Base-by-base conservation (phyloP, 2,113 vertebrate genomes). In the Coptodon rendalli region DNA sequence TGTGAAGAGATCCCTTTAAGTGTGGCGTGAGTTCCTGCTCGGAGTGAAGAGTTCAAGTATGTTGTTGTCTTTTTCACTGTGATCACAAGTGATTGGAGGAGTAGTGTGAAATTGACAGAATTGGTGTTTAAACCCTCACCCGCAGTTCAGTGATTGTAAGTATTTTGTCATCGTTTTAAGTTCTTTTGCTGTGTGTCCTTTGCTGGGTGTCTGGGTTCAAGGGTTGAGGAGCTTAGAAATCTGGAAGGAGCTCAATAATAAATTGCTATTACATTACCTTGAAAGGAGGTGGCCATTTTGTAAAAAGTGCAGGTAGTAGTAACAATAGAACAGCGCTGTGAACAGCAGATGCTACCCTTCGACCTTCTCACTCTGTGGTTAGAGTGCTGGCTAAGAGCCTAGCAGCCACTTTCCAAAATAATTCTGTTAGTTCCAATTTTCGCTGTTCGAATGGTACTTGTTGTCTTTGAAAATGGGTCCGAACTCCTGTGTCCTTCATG, bases 341-440 rank as follows among this genome's bases (percentile, higher is more conserved):
- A 85, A 85, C 83, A 85, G 86, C 59, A 86, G 89, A 88, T 59
- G 52, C 63, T 71, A 45, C 68, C 88, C 54, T 85, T 91, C 57
- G 19, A 85, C 87, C 80, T 90, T 89, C 48, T 86, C 81, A 76
- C 48, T 85, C 56, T 82, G 90, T 81, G 81, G 86, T 73, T 85
- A 53, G 53, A 86, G 53, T 83, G 88, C 82, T 95, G 95, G 94
- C 94, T 36, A 54, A 66, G 87, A 90, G 94, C 95, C 95, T 92
- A 87, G 89, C 78, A 92, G 86, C 90, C 94, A 96, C 94, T 96
- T 92, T 91, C 86, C 84, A 82, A 91, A 96, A 94, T 94, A 96
- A 95, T 94, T 93, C 80, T 91, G 85, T 93, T 94, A 91, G 91
- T 90, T 87, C 85, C 87, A 80, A 91, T 94, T 94, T 89, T 92